Evolutionary conservation across 2,888 invertebrate species (phyloP).

Genomic region (Macaria notata): DNA sequence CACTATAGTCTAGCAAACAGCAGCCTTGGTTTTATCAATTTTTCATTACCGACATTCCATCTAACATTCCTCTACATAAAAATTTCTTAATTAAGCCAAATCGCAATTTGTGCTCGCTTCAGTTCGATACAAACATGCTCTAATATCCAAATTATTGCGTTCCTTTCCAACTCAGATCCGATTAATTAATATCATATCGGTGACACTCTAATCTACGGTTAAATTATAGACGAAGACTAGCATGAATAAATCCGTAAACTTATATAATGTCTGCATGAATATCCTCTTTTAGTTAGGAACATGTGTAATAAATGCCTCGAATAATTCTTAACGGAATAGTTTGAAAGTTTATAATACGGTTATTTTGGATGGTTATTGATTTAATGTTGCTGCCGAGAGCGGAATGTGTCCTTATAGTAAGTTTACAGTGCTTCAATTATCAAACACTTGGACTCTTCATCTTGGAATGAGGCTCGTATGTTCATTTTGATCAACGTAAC

Average conservation of each 20-base stretch:
- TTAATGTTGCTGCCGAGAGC: too few relatives aligned
- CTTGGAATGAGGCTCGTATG: too few relatives aligned
- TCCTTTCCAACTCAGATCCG: slow-evolving; percentile 9
- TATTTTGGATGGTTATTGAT: too few relatives aligned
- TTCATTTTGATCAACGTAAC: too few relatives aligned
- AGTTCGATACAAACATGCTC: slow-evolving; percentile 21
- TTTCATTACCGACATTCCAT: slow-evolving; percentile 36
- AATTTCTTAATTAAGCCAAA: slow-evolving; percentile 30
- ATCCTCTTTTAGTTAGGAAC: slow-evolving; percentile 40
- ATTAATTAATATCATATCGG: slow-evolving; percentile 11
- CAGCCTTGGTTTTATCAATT: slow-evolving; percentile 61
- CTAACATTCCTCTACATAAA: slow-evolving; percentile 47
- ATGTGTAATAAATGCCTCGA: slow-evolving; percentile 17
- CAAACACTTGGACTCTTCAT: too few relatives aligned
- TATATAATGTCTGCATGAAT: slow-evolving; percentile 2
- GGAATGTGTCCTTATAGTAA: too few relatives aligned
- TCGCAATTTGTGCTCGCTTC: slow-evolving; percentile 35
- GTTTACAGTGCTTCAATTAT: too few relatives aligned
- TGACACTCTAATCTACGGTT: slow-evolving; percentile 6
- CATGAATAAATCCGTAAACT: slow-evolving; percentile 39
- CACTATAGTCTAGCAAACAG: slow-evolving; percentile 52
- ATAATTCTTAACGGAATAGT: slow-evolving; percentile 16
- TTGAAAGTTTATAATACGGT: neutral
- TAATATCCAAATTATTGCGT: slow-evolving; percentile 13
- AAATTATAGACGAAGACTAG: slow-evolving; percentile 39